Evolutionary conservation across 64 coral and sea anemone genomes (phyloP), one percentile per base, ranked within the genome.

Genomic region (Montipora foliosa): DNA sequence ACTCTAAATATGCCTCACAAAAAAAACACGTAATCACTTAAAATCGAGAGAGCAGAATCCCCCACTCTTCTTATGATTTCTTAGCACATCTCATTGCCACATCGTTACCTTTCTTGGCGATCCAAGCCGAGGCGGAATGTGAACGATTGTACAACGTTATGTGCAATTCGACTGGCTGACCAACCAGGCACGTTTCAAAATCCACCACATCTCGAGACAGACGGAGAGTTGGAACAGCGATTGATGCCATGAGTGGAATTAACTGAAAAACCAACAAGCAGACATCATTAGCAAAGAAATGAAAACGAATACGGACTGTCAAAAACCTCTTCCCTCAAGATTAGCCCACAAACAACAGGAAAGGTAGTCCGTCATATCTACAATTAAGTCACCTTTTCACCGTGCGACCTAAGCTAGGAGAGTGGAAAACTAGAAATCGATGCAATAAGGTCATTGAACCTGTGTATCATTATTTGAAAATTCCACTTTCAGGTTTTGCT

Each of bases 401-500:
- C 29, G 29, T 37, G 29, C 29, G 29, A 37, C 29, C 29, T 37
- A 37, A 1, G 29, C 29, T 37, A 37, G 29, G 29, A 37, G 2
- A 64, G 3, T 6, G 8, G 60, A 64, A 22, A 22, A 22, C 22
- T 0, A 22, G 22, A 22, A 62, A 14, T 11, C 2, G 8, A 62
- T 62, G 2, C 19, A 0, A 15, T 29, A 25, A 51, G 7, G 48
- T 57, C 79, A 62, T 4, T 81, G 79, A 14, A 99, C 98, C 98
- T 99, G 98, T 49, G 83, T 81, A 25, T 89, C 83, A 86, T 96
- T 94, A 83, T 99, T 99, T 1, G 95, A 99, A 49, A 99, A 99
- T 51, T 92, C 74, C 19, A 99, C 83, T 51, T 83, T 90, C 12
- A 99, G 90, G 49, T 99, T 84, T 48, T 77, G 51, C 46, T 94